Evolutionary conservation across 2,888 invertebrate genomes (phyloP).

Genomic region (Thymelicus sylvestris): DNA sequence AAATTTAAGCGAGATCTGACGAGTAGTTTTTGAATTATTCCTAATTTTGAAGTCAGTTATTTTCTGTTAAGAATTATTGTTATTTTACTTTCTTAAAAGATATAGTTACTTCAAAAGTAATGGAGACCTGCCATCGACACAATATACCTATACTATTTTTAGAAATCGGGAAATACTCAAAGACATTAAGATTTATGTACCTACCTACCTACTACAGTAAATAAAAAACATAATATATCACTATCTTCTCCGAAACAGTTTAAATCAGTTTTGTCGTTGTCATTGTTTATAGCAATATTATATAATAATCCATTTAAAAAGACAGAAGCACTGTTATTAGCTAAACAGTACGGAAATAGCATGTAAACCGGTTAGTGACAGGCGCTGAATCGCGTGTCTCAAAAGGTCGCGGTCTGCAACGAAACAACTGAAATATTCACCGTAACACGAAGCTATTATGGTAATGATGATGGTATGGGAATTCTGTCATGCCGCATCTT

Average conservation of each 20-base stretch:
- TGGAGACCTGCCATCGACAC: too few species aligned
- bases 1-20: too few species aligned
- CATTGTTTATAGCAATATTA: constrained; percentile 15
- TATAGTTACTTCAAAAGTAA: too few species aligned
- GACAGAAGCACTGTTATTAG: constrained; percentile 30
- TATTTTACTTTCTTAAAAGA: too few species aligned
- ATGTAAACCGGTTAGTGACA: constrained; percentile 36
- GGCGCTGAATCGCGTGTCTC: constrained; percentile 63
- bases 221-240: background rate
- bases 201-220: too few species aligned
- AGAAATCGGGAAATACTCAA: too few species aligned
- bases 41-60: too few species aligned
- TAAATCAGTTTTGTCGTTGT: background rate
- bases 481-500: constrained; percentile 60
- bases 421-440: constrained; percentile 78
- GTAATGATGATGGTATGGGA: constrained; percentile 79
- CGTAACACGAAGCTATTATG: constrained; percentile 73
- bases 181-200: too few species aligned
- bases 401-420: constrained; percentile 63
- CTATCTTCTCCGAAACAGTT: background rate
- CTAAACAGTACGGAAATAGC: constrained; percentile 35
- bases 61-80: too few species aligned
- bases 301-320: constrained; percentile 31
- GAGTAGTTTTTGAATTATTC: too few species aligned
- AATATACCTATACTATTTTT: too few species aligned